phyloP scores from a whole-genome alignment of 2,888 invertebrate species.

The Mimas tiliae region DNA sequence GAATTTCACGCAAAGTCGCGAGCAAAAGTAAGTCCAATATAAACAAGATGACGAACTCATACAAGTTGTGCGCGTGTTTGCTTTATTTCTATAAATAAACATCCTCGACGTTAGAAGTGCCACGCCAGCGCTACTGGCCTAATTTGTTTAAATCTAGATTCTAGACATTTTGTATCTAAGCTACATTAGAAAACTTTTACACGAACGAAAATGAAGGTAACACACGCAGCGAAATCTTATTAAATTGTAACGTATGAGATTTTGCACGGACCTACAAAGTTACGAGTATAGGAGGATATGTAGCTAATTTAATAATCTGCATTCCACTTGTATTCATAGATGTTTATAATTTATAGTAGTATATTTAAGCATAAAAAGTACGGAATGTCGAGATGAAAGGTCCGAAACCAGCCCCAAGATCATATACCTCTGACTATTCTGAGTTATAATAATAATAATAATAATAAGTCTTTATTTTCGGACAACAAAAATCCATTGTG shows the following conservation, averaged over 20 bases:
- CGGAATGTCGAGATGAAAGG: too few species aligned
- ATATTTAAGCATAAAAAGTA: background rate
- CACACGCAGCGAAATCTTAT: background rate
- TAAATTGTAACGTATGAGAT: background rate
- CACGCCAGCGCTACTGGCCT: constrained; percentile 11
- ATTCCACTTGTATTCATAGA: background rate
- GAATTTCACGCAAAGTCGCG: too few species aligned
- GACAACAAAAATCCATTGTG: too few species aligned
- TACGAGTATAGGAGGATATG: background rate
- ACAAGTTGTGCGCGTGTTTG: constrained; percentile 19
- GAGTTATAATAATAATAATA: too few species aligned
- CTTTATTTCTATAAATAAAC: constrained; percentile 19
- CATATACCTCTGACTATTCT: too few species aligned
- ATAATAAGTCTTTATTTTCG: too few species aligned
- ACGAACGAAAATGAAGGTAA: background rate
- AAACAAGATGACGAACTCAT: constrained; percentile 18
- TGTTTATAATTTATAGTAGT: background rate
- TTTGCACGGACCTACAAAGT: background rate
- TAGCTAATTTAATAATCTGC: background rate
- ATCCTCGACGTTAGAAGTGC: constrained; percentile 11
- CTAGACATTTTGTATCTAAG: constrained; percentile 3
- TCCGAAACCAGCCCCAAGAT: too few species aligned
- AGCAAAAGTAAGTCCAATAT: background rate
- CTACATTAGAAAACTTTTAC: background rate
- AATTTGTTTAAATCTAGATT: constrained; percentile 19